Evolutionary conservation across 1,140 invertebrate genomes (phyloP).

Genomic region (Coptotermes formosanus): DNA sequence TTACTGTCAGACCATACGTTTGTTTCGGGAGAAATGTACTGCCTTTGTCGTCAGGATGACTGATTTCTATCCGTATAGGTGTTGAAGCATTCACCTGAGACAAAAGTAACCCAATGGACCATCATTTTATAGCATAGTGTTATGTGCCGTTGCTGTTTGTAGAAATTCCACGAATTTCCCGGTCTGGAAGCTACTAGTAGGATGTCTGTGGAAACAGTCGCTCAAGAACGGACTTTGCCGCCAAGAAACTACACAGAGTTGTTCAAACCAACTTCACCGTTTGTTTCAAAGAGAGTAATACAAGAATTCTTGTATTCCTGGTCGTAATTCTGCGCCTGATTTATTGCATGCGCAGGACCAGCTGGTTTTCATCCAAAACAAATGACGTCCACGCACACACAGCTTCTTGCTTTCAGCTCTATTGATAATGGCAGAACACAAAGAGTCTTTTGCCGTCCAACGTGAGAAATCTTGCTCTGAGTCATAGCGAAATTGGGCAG

Average conservation of each 20-base stretch:
- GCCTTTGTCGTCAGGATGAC: too few species aligned
- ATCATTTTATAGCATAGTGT: too few species aligned
- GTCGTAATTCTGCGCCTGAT: not conserved
- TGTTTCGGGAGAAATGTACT: too few species aligned
- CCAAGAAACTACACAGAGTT: not conserved
- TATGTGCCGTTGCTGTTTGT: too few species aligned
- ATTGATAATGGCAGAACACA: not conserved
- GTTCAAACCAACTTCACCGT: not conserved
- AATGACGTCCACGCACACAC: not conserved
- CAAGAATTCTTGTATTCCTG: not conserved
- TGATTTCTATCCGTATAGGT: too few species aligned
- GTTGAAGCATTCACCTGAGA: too few species aligned
- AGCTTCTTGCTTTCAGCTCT: not conserved
- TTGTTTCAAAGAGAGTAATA: not conserved
- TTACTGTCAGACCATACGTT: too few species aligned
- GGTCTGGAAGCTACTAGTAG: not conserved
- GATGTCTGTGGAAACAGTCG: not conserved
- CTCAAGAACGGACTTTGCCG: not conserved
- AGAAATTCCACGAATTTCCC: not conserved
- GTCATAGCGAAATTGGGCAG: too few species aligned
- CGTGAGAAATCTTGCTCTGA: too few species aligned
- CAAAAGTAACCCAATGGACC: too few species aligned
- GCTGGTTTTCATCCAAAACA: not conserved
- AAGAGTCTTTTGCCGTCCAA: not conserved
- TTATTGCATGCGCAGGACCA: not conserved